Evolutionary conservation across 2,797 vertebrate genomes (phyloP), one percentile per base, ranked within the genome.

Genomic region (Coreius guichenoti): DNA sequence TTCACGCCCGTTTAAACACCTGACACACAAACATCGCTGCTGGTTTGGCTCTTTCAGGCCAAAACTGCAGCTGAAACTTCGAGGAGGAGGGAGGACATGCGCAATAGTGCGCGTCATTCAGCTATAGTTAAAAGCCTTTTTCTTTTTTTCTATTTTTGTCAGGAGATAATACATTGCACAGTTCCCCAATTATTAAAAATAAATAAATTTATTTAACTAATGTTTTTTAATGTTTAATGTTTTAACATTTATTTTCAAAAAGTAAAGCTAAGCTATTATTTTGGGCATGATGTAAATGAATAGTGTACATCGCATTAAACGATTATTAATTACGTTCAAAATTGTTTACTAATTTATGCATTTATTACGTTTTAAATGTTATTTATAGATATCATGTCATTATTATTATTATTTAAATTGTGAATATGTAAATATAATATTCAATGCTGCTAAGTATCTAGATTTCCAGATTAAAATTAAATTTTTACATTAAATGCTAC

Each of bases 1-100:
- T 36, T 83, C 43, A 76, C 45, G 33, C 11, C 14, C n/a, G 68
- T 16, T 82, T 45, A 61, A 61, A 73, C 82, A 69, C 49, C 19
- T 84, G 36, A 83, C 23, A 29, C 72, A 65, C 21, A 13, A 21
- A 78, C 31, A 51, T 33, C 5, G 1, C 31, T 6, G 17, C 5
- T 45, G 36, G 45, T 29, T 54, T n/a, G 11, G 17, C 33, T 77
- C n/a, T 69, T 45, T 58, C 33, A 54, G 49, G n/a, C 13, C n/a
- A 43, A 79, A 69, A 78, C 73, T 56, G 0, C 33, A 29, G 14
- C 31, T 68, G 45, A 54, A 83, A 65, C 31, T 56, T 51, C 26
- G n/a, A 43, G 16, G 63, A 51, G 74, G 31, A 14, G 3, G 26
- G n/a, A 31, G 17, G 73, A 39, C 47, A 56, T 83, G 73, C 61